These are phyloP conservation scores for Watersipora subatra DNA, from an alignment of 1,140 invertebrate species.

Conservation along the genomic window DNA sequence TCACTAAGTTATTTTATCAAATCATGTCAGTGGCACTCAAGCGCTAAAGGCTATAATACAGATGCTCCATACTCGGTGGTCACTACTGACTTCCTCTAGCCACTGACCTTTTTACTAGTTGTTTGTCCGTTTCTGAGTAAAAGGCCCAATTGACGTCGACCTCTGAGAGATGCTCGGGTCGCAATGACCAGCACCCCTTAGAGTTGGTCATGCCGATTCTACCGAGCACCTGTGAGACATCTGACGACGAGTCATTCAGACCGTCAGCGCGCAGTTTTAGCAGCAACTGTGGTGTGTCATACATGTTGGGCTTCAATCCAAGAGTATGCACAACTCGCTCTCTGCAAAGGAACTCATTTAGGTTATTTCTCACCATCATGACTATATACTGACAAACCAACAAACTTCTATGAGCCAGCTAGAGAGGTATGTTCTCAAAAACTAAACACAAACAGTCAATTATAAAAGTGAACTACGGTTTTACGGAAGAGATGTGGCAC, in stretches of 20 bases:
- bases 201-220: not conserved
- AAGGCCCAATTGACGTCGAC: not conserved
- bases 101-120: not conserved
- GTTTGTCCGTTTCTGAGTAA: conserved; percentile 1
- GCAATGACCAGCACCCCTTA: not conserved
- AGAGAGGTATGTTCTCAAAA: too few species aligned
- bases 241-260: not conserved
- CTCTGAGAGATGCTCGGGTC: not conserved
- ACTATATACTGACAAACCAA: too few species aligned
- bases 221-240: not conserved
- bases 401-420: too few species aligned
- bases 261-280: not conserved
- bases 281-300: not conserved
- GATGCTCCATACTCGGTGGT: too few species aligned
- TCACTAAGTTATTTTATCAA: too few species aligned
- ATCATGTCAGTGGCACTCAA: too few species aligned
- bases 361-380: too few species aligned
- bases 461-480: too few species aligned
- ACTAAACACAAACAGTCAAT: too few species aligned
- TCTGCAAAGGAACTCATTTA: too few species aligned
- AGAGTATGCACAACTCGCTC: not conserved
- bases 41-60: too few species aligned
- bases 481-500: too few species aligned
- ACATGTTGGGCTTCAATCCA: not conserved
- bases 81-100: not conserved